Evolutionary conservation across 2,113 vertebrate genomes (phyloP).

Genomic region (Entomyzon cyanotis): DNA sequence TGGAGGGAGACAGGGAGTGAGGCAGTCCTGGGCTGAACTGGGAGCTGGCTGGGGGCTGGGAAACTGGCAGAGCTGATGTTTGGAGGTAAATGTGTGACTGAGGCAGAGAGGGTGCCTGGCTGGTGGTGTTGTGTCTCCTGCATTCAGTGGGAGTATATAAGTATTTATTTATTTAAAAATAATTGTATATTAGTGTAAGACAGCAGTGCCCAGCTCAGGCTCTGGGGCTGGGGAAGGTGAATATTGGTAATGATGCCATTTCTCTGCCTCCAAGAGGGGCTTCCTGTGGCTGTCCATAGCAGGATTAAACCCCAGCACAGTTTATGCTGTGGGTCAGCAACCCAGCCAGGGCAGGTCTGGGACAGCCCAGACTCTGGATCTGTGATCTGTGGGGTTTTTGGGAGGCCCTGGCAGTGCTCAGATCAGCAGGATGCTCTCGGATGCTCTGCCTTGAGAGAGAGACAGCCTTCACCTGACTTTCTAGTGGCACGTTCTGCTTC

Average conservation of each 20-base stretch:
- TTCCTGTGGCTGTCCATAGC: not conserved
- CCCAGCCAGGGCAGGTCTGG: not conserved
- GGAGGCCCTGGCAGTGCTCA: not conserved
- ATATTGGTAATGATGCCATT: not conserved
- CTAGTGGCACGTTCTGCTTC: constrained; percentile 61
- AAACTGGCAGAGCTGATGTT: not conserved
- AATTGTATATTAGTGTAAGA: no score
- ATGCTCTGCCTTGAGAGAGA: constrained; percentile 37
- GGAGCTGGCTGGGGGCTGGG: not conserved
- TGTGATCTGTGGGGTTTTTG: not conserved
- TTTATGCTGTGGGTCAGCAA: not conserved
- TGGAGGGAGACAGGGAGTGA: not conserved
- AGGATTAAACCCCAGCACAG: not conserved
- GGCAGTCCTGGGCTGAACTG: not conserved
- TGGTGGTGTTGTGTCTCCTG: rapidly evolving
- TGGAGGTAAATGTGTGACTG: not conserved
- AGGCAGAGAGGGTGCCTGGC: not conserved
- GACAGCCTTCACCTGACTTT: constrained; percentile 49
- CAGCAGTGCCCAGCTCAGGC: not conserved
- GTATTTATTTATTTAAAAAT: not conserved
- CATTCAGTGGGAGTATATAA: rapidly evolving
- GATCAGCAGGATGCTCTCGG: not conserved
- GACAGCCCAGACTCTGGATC: not conserved
- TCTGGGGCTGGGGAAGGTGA: not conserved
- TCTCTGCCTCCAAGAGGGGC: not conserved